phyloP scores from a whole-genome alignment of 1,140 invertebrate species.

The Euborellia annulipes region DNA sequence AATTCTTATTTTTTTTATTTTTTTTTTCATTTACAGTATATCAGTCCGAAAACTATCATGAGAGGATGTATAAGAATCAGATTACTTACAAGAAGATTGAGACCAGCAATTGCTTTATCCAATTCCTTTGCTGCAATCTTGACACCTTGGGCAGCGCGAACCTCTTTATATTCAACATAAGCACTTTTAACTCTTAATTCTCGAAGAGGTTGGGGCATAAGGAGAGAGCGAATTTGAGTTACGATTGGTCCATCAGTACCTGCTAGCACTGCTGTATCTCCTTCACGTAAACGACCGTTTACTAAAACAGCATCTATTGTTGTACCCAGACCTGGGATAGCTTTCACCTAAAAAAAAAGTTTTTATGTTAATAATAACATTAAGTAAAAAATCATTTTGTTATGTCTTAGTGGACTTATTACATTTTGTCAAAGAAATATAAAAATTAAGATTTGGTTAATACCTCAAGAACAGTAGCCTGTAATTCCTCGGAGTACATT shows the following conservation, averaged over 20 bases:
- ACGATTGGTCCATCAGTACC: conserved; percentile 97
- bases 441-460: too few species aligned
- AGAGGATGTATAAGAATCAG: too few species aligned
- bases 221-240: conserved; percentile 88
- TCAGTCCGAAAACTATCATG: too few species aligned
- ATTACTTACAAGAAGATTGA: too few species aligned
- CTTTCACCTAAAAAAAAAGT: conserved; percentile 93
- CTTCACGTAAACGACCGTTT: conserved; percentile 83
- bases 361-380: neutral
- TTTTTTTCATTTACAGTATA: too few species aligned
- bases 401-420: too few species aligned
- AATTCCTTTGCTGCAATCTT: conserved; percentile 97
- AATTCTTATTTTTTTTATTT: too few species aligned
- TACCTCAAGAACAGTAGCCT: conserved; percentile 25
- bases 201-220: conserved; percentile 96
- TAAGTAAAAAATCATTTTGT: too few species aligned
- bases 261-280: conserved; percentile 87
- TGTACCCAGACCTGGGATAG: conserved; percentile 90
- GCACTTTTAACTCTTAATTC: conserved; percentile 96
- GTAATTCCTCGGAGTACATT: conserved; percentile 83
- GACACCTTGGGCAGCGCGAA: conserved; percentile 91
- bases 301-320: conserved; percentile 98
- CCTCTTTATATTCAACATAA: conserved; percentile 90
- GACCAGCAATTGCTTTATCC: conserved; percentile 89
- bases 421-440: too few species aligned